Conservation (phyloP, 2,797 vertebrate species). For the Tapera naevia region DNA sequence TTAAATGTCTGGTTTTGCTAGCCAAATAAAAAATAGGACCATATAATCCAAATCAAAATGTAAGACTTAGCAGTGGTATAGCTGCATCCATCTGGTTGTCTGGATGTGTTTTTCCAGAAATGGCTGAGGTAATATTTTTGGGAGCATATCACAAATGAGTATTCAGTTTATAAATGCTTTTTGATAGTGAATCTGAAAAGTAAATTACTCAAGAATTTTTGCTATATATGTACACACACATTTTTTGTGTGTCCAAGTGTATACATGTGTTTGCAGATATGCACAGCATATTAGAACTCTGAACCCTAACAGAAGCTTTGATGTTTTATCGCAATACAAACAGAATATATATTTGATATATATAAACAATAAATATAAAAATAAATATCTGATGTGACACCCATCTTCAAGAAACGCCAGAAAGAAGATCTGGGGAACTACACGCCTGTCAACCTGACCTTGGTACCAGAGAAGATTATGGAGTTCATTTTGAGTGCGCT, state of each 20-base stretch:
- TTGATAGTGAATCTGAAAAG: background rate
- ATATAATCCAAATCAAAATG: background rate
- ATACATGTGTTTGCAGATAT: fast-evolving
- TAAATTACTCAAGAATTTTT: background rate
- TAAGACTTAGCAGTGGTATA: background rate
- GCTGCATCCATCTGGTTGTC: background rate
- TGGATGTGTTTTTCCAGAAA: background rate
- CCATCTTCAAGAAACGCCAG: no score
- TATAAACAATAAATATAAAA: no score
- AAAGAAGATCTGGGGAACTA: no score
- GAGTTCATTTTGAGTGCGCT: no score
- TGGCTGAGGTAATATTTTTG: background rate
- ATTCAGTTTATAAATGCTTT: background rate
- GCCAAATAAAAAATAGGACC: background rate
- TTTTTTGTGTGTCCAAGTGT: background rate
- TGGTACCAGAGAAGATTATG: no score
- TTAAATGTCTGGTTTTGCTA: background rate
- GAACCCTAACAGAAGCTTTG: background rate
- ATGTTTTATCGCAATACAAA: background rate
- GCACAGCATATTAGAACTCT: background rate
- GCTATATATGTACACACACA: background rate
- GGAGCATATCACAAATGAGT: background rate
- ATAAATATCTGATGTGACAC: no score
- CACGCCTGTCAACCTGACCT: no score
- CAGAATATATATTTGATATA: background rate